Percentiles rank a stretch among this genome's conserved stretches.
phyloP scores from a whole-genome alignment of 2,888 invertebrate species.

The Agrochola macilenta region DNA sequence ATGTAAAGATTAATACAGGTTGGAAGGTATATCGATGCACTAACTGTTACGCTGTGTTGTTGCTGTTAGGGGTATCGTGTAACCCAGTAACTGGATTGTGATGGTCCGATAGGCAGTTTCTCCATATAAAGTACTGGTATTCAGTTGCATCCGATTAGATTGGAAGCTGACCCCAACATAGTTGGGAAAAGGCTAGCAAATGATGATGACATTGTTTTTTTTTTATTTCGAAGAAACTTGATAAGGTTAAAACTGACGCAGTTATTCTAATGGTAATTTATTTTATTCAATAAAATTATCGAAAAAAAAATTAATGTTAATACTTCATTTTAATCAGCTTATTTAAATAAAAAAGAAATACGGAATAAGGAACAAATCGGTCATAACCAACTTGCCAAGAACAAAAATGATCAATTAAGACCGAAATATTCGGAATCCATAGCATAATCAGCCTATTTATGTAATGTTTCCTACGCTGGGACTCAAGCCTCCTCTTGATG shows the following conservation, averaged over 20 bases:
- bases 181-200: too few relatives aligned
- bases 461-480: too few relatives aligned
- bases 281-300: background rate
- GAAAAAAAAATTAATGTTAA: background rate
- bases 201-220: background rate
- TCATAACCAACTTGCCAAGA: background rate
- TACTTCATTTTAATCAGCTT: background rate
- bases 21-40: background rate
- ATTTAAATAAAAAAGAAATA: background rate
- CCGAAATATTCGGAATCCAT: background rate
- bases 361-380: background rate
- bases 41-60: background rate
- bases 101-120: too few relatives aligned
- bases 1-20: too few relatives aligned
- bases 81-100: too few relatives aligned
- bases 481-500: too few relatives aligned
- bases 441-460: too few relatives aligned
- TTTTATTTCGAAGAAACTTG: background rate
- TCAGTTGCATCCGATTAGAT: too few relatives aligned
- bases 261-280: background rate
- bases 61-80: too few relatives aligned
- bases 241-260: background rate
- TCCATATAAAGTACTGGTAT: too few relatives aligned
- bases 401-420: background rate
- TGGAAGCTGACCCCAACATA: too few relatives aligned